Evolutionary conservation across 2,888 invertebrate species (phyloP).

Genomic region (Desoria tigrina): DNA sequence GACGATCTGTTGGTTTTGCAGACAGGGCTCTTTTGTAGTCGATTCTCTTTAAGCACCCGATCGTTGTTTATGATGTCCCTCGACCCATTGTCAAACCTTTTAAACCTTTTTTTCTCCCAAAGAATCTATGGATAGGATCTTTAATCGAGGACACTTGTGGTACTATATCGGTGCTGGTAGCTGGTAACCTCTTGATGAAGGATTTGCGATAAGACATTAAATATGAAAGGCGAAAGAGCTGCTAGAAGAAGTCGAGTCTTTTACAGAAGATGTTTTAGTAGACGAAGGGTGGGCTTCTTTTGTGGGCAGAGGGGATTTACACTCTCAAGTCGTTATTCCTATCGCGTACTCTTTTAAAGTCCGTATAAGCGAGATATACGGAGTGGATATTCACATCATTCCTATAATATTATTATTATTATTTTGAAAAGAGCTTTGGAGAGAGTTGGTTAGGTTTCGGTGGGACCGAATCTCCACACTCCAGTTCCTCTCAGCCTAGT

Average conservation of each 20-base stretch:
- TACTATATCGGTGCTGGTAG: background rate
- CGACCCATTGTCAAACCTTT: no score
- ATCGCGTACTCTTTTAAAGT: background rate
- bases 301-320: conserved; percentile 19
- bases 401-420: no score
- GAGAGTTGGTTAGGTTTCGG: no score
- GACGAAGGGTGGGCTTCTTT: conserved; percentile 13
- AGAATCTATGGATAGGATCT: no score
- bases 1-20: no score
- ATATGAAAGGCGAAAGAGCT: background rate
- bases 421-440: background rate
- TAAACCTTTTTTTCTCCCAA: no score
- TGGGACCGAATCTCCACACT: conserved; percentile 12
- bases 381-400: conserved; percentile 6
- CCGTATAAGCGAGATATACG: no score
- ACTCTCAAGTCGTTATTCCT: background rate
- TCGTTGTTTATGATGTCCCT: no score
- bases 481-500: background rate
- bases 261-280: conserved; percentile 1
- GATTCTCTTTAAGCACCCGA: no score
- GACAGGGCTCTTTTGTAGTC: no score
- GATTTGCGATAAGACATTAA: conserved; percentile 25
- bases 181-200: conserved; percentile 14
- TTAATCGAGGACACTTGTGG: no score
- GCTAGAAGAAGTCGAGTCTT: background rate